Base-by-base conservation (phyloP, 2,797 vertebrate genomes). In the Acropternis orthonyx region DNA sequence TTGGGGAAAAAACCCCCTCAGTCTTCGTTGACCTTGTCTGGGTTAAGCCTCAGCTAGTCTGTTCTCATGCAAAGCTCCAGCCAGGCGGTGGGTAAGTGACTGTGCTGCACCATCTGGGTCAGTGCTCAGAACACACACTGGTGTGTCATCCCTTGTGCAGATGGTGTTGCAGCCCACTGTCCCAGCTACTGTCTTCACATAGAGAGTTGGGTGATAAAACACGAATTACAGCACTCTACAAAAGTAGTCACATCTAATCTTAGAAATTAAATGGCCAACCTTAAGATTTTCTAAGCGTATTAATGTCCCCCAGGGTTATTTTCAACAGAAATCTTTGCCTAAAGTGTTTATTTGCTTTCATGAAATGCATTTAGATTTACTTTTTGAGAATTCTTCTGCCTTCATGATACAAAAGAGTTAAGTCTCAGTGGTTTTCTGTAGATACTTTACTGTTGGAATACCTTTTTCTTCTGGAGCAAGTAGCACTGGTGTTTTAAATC, bases 111-210 rank as follows among this genome's bases (percentile, higher is more conserved):
- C 89, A 88, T 92, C 80, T 95, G 85, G 93, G 95, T 88, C 95
- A 87, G 77, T 16, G 71, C 92, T 94, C 74, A 59, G 69, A 88
- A 69, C 27, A 48, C 52, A 71, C 72, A 19, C 34, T 85, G 22
- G 23, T 73, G 75, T 95, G 89, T 92, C 80, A 85, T 89, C 85
- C 83, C 0, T 73, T 32, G 85, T 58, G 8, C 95, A 95, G 93
- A 88, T 92, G 94, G 93, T 85, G 88, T 37, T 87, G 20, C 89
- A 94, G 85, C 88, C 91, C 80, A 59, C 88, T 92, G 83, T 74
- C 93, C 80, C 94, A 55, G 69, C 83, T 71, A 61, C 28, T 84
- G 77, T 86, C 95, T 87, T 85, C 89, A 76, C 76, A 72, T 44
- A 43, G 66, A 67, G 34, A 23, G 52, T 56, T 0, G 7, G 74